phyloP scores from a whole-genome alignment of 2,113 vertebrate genomes.

The Centropus unirufus region DNA sequence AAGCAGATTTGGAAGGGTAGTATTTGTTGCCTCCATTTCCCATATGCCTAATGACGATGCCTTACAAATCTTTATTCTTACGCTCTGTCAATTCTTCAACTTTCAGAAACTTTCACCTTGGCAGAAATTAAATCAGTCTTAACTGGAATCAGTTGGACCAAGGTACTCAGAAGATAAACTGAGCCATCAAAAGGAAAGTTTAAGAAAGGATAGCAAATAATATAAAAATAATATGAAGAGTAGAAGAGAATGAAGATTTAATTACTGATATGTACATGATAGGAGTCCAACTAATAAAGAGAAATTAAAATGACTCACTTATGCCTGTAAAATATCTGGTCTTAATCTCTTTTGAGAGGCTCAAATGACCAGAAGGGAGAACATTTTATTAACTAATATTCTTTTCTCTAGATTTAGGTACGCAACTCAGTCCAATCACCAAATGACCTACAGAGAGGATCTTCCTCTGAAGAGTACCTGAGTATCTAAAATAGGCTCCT shows the following conservation, averaged over 20 bases:
- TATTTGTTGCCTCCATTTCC: neutral
- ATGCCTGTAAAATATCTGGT: neutral
- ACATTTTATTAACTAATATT: neutral
- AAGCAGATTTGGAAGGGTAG: neutral
- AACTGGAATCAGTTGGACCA: neutral
- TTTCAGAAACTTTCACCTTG: neutral
- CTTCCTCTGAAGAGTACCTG: neutral
- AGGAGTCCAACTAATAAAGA: constrained; percentile 18
- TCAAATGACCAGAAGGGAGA: neutral
- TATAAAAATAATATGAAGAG: neutral
- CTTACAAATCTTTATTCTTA: neutral
- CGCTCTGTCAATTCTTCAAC: neutral
- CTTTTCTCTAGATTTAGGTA: neutral
- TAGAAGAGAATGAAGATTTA: constrained; percentile 12
- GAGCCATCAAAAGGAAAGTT: neutral
- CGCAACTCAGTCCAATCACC: neutral
- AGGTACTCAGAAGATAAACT: neutral
- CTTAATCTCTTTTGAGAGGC: neutral
- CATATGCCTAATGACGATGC: fast-evolving
- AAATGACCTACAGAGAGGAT: neutral
- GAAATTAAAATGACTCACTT: constrained; percentile 19
- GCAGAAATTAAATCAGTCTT: neutral
- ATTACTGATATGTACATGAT: constrained; percentile 11
- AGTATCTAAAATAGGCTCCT: neutral
- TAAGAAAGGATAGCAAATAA: neutral